phyloP scores from a whole-genome alignment of 2,888 invertebrate genomes.

The Lamproptera curius region DNA sequence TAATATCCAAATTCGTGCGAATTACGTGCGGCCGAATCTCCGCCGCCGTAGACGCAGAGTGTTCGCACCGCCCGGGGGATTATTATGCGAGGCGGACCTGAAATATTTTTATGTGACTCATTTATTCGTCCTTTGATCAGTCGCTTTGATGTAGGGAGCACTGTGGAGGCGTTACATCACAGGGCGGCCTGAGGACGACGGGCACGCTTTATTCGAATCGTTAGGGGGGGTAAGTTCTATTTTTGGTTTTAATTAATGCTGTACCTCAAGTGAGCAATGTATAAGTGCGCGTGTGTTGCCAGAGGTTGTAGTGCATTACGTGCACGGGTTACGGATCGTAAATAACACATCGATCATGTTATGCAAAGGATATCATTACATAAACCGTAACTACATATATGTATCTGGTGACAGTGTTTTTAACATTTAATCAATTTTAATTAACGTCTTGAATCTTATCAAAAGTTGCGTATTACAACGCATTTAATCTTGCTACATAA shows the following conservation, averaged over 20 bases:
- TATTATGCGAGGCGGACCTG: constrained; percentile 20
- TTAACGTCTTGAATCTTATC: no score
- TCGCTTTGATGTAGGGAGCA: constrained; percentile 19
- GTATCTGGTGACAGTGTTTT: no score
- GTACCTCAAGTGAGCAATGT: constrained; percentile 9
- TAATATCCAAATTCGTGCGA: constrained; percentile 17
- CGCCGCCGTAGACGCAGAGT: constrained; percentile 11
- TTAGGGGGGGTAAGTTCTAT: constrained; percentile 14
- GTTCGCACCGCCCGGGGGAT: constrained; percentile 18
- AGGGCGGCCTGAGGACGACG: constrained; percentile 13
- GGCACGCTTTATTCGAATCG: constrained; percentile 18
- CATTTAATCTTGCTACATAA: no score
- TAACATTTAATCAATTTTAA: no score
- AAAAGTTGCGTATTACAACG: no score
- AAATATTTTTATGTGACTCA: constrained; percentile 22
- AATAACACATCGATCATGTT: no score
- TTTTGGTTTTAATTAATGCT: constrained; percentile 20
- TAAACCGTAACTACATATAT: no score
- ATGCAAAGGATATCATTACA: no score
- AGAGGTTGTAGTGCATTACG: no score
- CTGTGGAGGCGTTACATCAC: constrained; percentile 17
- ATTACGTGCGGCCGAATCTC: constrained; percentile 19
- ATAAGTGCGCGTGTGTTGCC: neutral
- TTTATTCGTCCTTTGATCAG: constrained; percentile 22
- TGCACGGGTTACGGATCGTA: no score